Base-by-base conservation (phyloP, 2,113 vertebrate genomes). In the Eulemur rufifrons region DNA sequence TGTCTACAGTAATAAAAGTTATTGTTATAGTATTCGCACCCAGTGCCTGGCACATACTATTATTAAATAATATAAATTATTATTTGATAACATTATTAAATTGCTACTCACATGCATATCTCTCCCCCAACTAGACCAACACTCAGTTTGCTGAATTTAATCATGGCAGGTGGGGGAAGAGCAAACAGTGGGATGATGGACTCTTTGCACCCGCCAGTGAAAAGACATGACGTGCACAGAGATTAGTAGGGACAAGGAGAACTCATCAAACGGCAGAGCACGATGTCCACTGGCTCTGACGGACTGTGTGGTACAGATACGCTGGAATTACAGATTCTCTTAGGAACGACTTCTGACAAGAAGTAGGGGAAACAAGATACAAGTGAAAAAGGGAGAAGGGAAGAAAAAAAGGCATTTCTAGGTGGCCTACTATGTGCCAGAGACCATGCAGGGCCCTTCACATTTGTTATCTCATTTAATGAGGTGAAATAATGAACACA, bases 391-490 rank as follows among this genome's bases (percentile, higher is more conserved):
- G n/a, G 32, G 37, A 86, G 23, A 52, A 34, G 23, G 18, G 23
- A 73, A 94, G 63, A 61, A 73, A 69, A 69, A 84, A 45, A 39
- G 17, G 71, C 29, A 86, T 73, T 91, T 95, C 64, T 74, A 66
- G 39, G 34, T 77, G 32, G 23, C 78, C 68, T 29, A 45, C 59
- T n/a, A 5, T 34, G n/a, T 88, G 88, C 52, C 61, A n/a, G 45
- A 52, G 7, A 64, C 13, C 1, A 1, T 4, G 8, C 32, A 10
- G 25, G 52, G 39, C 27, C 84, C 39, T 88, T 90, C 52, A 34
- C 29, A 39, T 50, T 59, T 73, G 52, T 68, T 63, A 34, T 87
- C 64, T 90, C 39, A 82, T 78, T 45, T 54, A 91, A 54, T 11
- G 42, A 45, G 59, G 86, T 54, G n/a, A 47, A 77, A 87, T 45